Base-by-base conservation (phyloP, 2,888 invertebrate species). In the Luperina testacea region DNA sequence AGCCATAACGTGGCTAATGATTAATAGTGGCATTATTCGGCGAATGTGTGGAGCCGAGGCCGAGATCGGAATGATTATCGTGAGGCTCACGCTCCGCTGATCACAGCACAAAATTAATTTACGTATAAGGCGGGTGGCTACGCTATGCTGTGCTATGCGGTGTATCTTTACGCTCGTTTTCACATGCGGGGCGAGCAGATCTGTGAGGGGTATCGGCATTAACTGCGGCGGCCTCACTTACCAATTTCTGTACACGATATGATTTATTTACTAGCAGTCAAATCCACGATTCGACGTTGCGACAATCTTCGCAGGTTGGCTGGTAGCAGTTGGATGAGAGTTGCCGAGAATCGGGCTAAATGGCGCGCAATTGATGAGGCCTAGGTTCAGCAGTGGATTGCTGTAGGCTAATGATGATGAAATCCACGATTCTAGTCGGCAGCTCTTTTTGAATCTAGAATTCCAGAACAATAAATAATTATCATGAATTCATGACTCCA, bases 61-160 rank as follows among this genome's bases (percentile, higher is more conserved):
- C 90, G 91, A 95, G 95, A 95, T 95, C 90, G 91, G 91, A 92
- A 92, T 94, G 94, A 95, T 94, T 96, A 95, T 95, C 94, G 94
- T 92, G 92, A 91, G 89, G 90, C 91, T 94, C 90, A 93, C 94
- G 94, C 92, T 94, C 90, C 92, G 93, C 90, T 94, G 96, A 92
- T 94, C 95, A 94, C 92, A 92, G 93, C 90, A 92, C 94, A 94
- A 95, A 95, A 96, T 96, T 96, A 95, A 96, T 96, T 95, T 95
- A 94, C 94, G 91, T 93, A 90, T 91, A 91, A 93, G 92, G 90
- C 91, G 90, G 81, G 79, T 76, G 82, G 85, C 69, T 78, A 73
- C 78, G 79, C 87, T 87, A 69, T 80, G 85, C 83, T 82, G 67
- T 80, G 69, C 51, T 86, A 81, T 77, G 78, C 72, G 70, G 73